phyloP scores from a whole-genome alignment of 1,140 invertebrate species.

The Caenorhabditis tropicalis region DNA sequence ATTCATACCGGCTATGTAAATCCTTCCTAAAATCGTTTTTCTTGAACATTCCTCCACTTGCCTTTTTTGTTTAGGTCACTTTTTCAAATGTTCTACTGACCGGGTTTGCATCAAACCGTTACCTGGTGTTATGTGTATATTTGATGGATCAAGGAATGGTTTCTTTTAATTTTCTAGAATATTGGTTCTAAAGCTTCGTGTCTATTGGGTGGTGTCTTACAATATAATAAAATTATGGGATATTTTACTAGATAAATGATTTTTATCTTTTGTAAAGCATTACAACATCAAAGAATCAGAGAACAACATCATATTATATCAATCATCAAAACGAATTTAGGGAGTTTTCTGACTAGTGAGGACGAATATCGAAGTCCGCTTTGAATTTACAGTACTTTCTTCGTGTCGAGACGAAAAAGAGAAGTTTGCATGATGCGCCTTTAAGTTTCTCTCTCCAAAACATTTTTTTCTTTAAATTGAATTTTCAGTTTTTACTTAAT shows the following conservation, averaged over 20 bases:
- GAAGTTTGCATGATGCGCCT: no score
- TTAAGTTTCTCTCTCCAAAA: no score
- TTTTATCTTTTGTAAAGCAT: no score
- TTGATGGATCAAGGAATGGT: not conserved
- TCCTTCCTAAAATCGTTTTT: not conserved
- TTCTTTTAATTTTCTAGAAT: not conserved
- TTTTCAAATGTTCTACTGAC: not conserved
- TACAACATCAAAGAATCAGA: no score
- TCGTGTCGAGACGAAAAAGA: no score
- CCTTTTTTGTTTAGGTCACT: slow-evolving; percentile 11
- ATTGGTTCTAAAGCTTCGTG: not conserved
- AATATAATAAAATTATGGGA: not conserved
- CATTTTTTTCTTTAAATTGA: no score
- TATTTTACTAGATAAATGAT: not conserved
- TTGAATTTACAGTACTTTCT: no score
- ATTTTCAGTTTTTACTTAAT: no score
- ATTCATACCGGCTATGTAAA: slow-evolving; percentile 36
- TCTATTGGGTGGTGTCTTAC: not conserved
- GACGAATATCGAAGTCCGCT: no score
- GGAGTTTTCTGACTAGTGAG: no score
- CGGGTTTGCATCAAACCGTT: slow-evolving; percentile 23
- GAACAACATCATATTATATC: no score
- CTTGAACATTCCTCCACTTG: not conserved
- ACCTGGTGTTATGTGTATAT: slow-evolving; percentile 31
- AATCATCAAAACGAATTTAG: no score